These are phyloP conservation scores for Epinotia demarniana DNA, from an alignment of 2,888 invertebrate species.

Conservation along the genomic window DNA sequence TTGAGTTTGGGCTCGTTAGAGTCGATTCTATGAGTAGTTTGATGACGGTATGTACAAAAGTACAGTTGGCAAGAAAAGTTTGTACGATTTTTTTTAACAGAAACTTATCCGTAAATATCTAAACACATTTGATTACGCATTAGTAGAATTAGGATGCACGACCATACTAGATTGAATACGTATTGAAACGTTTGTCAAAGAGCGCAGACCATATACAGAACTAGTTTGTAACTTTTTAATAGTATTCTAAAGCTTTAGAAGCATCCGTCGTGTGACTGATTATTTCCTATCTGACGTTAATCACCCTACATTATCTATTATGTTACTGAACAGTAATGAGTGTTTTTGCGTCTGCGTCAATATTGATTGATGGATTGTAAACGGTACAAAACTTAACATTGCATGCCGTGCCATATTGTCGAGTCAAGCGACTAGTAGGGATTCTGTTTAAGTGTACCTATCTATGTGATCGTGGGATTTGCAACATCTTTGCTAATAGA, in stretches of 20 bases:
- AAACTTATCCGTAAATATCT: too few relatives aligned
- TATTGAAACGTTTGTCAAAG: background rate
- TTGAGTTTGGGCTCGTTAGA: too few relatives aligned
- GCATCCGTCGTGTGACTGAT: constrained; percentile 39
- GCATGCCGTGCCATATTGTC: background rate
- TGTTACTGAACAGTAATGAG: constrained; percentile 40
- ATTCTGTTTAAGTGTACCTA: background rate
- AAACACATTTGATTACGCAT: background rate
- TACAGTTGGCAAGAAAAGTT: too few relatives aligned
- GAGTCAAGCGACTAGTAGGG: background rate
- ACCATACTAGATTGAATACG: background rate
- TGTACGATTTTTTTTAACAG: too few relatives aligned
- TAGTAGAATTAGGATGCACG: background rate
- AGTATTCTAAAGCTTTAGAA: constrained; percentile 4
- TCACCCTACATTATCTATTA: constrained; percentile 36
- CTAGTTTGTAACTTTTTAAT: constrained; percentile 7
- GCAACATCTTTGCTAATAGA: background rate
- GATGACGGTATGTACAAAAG: too few relatives aligned
- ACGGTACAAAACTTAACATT: constrained; percentile 5
- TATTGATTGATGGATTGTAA: constrained; percentile 37
- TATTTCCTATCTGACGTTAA: constrained; percentile 40
- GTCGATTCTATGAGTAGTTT: too few relatives aligned
- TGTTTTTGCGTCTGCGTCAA: constrained; percentile 36
- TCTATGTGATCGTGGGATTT: too few relatives aligned
- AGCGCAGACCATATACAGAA: constrained; percentile 3